phyloP scores from a whole-genome alignment of 2,888 invertebrate genomes.

The Entomobrya proxima region DNA sequence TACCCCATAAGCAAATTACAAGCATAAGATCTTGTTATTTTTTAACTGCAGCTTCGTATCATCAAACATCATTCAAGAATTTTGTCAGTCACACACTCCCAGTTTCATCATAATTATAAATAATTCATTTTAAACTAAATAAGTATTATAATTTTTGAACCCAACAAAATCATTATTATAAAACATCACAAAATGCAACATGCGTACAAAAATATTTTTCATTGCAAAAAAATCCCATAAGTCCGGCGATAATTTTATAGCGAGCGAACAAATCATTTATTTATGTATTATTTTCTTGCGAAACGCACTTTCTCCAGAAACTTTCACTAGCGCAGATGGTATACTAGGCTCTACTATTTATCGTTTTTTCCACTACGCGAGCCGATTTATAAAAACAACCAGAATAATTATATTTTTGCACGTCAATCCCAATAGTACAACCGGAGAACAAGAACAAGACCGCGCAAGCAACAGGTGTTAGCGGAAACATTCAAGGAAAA shows the following conservation, averaged over 20 bases:
- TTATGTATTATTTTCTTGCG: slow-evolving; percentile 12
- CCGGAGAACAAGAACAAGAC: too few relatives aligned
- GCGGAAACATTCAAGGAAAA: background rate
- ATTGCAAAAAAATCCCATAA: too few relatives aligned
- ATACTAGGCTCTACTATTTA: slow-evolving; percentile 32
- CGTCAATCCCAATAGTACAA: background rate
- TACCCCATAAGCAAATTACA: slow-evolving; percentile 57
- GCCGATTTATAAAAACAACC: too few relatives aligned
- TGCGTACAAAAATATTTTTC: slow-evolving; percentile 20
- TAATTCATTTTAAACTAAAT: background rate
- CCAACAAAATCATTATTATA: background rate
- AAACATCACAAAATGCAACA: slow-evolving; percentile 33
- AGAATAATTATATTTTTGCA: too few relatives aligned
- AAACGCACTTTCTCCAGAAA: background rate
- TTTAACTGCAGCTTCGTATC: slow-evolving; percentile 26
- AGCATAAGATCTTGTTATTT: background rate
- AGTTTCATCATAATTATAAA: background rate
- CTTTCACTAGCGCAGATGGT: background rate
- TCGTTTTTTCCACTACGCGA: background rate
- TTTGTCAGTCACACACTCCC: slow-evolving; percentile 55
- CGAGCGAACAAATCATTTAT: slow-evolving; percentile 53
- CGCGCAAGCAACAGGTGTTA: too few relatives aligned
- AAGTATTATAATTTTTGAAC: background rate
- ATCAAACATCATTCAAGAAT: too few relatives aligned
- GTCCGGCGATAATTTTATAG: background rate